Conservation (phyloP, 2,797 vertebrate species). For the Pipistrellus pipistrellus region DNA sequence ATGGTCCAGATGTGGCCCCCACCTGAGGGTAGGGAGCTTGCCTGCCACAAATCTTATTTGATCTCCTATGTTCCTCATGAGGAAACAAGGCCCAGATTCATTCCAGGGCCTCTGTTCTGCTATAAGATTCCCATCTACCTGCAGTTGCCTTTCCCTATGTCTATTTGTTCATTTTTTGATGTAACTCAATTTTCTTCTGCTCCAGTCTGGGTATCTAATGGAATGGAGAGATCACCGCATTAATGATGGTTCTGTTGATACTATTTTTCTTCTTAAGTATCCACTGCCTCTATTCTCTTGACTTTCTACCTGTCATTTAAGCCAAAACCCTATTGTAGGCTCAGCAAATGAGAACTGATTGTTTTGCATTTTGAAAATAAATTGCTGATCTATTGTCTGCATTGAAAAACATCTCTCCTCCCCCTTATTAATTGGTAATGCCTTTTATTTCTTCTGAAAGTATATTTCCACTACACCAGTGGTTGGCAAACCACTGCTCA, state of each 20-base stretch:
- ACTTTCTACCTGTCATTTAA: neutral
- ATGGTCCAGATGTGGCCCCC: neutral
- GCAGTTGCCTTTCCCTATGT: neutral
- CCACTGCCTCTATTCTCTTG: neutral
- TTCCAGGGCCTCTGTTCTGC: neutral
- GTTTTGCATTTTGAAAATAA: conserved; percentile 43
- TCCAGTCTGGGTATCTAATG: neutral
- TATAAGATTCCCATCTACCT: neutral
- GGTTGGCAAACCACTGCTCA: too few species aligned
- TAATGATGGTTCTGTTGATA: neutral
- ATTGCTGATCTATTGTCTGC: neutral
- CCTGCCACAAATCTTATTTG: neutral
- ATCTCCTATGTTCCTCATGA: neutral
- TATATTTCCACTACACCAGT: neutral
- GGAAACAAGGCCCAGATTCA: neutral
- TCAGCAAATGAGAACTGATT: neutral
- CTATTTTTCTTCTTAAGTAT: conserved; percentile 13
- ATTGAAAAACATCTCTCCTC: neutral
- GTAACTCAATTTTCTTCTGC: neutral
- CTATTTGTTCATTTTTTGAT: neutral
- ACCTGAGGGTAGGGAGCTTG: neutral
- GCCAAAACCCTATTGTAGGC: neutral
- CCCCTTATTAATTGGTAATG: neutral
- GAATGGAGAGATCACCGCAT: neutral
- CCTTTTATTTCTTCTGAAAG: conserved; percentile 6